Percentiles rank a stretch among this genome's conserved stretches.
phyloP scores from a whole-genome alignment of 1,140 invertebrate genomes.

The Arctopsyche grandis region DNA sequence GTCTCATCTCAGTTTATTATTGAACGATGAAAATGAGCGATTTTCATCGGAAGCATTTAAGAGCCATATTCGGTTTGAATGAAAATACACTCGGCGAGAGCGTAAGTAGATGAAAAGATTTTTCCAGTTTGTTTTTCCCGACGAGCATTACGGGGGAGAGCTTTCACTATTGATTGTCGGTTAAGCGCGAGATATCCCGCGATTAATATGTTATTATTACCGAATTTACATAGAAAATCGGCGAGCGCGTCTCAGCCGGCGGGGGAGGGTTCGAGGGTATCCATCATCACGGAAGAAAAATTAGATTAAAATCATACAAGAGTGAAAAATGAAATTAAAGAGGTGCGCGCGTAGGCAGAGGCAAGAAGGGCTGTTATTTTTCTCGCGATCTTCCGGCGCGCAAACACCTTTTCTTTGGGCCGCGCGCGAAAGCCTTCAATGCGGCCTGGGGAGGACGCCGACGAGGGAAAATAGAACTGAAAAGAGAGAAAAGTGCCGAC shows the following conservation, averaged over 20 bases:
- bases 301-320: conserved; percentile 56
- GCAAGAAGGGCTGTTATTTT: conserved; percentile 53
- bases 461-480: conserved; percentile 28
- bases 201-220: conserved; percentile 55
- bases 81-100: no score
- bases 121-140: conserved; percentile 51
- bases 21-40: no score
- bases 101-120: conserved; percentile 28
- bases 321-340: conserved; percentile 55
- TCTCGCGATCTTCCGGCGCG: conserved; percentile 48
- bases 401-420: conserved; percentile 53
- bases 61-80: no score
- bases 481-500: conserved; percentile 52
- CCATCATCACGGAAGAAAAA: conserved; percentile 48
- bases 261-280: conserved; percentile 28
- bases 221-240: conserved; percentile 48
- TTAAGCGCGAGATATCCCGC: conserved; percentile 48
- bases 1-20: no score
- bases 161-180: conserved; percentile 51
- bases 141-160: conserved; percentile 24
- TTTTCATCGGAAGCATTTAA: no score
- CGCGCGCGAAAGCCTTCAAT: conserved; percentile 40
- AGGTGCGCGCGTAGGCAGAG: conserved; percentile 35
- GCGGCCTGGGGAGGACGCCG: conserved; percentile 15
- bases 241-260: background rate